phyloP scores from a whole-genome alignment of 2,797 vertebrate species.

The Dallia pectoralis region DNA sequence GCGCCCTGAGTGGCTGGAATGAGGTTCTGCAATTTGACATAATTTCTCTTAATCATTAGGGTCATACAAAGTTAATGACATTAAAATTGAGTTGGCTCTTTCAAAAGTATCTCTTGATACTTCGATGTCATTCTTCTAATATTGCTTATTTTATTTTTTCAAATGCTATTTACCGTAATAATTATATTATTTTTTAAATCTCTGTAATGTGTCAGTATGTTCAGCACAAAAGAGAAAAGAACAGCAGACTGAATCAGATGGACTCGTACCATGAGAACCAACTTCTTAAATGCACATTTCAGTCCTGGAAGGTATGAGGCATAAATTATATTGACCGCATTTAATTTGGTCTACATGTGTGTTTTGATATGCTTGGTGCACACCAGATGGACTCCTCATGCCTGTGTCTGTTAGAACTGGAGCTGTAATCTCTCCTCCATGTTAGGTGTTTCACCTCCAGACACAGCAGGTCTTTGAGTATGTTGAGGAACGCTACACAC shows the following conservation, averaged over 20 bases:
- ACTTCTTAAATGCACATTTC: slow-evolving; percentile 64
- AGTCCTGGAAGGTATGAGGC: slow-evolving; percentile 79
- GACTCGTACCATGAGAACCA: slow-evolving; percentile 56
- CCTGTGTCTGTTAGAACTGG: not conserved
- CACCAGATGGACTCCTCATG: not conserved
- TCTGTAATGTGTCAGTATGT: slow-evolving; percentile 68
- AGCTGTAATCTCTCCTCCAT: slow-evolving; percentile 1
- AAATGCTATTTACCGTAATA: not conserved
- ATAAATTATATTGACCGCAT: not conserved
- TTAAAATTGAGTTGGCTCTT: too few relatives aligned
- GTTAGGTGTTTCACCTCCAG: slow-evolving; percentile 72
- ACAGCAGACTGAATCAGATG: slow-evolving; percentile 57
- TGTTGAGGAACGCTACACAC: slow-evolving; percentile 68
- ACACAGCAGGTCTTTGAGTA: slow-evolving; percentile 49
- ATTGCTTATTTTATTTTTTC: too few relatives aligned
- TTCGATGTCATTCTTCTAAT: too few relatives aligned
- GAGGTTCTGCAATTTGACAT: slow-evolving; percentile 70
- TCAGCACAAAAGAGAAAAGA: slow-evolving; percentile 61
- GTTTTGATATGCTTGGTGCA: not conserved
- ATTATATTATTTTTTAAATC: slow-evolving; percentile 11
- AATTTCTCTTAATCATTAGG: too few relatives aligned
- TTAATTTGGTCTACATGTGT: not conserved
- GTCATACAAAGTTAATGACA: too few relatives aligned
- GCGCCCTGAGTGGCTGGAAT: slow-evolving; percentile 79
- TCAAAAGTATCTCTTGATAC: too few relatives aligned